Base-by-base conservation (phyloP, 2,888 invertebrate genomes). In the Hydraecia micacea region DNA sequence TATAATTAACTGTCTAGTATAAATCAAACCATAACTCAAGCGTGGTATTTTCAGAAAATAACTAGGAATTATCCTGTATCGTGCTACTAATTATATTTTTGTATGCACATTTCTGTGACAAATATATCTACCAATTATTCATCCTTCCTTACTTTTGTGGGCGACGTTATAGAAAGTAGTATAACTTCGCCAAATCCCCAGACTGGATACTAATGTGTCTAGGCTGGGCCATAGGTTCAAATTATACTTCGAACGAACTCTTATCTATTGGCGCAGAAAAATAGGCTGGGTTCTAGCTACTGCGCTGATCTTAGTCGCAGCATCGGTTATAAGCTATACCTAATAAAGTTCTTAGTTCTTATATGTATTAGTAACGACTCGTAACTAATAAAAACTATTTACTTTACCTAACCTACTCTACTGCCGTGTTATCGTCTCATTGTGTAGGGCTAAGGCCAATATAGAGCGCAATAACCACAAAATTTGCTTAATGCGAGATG, bases 231-330 rank as follows among this genome's bases (percentile, higher is more conserved):
- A 36, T 32, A 28, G n/a, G 58, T 5, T 28, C 46, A 42, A 65
- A 81, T 9, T 21, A 39, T 18, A 58, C 18, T 58, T 58, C 15
- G 25, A 36, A 42, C 13, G 1, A 65, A 62, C 8, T 28, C 21
- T 55, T 42, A 70, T 36, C 36, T 71, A 2, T 82, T 72, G 52
- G 18, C 62, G 77, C 71, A 81, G 58, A 60, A 79, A 84, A 79
- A 79, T 36, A 52, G 63, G 28, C 42, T 74, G 21, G 84, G 63
- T 52, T 42, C 21, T 28, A 63, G 8, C 13, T 15, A 55, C 55
- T 78, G 69, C 60, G 46, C 36, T 75, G 49, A 67, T 63, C 28
- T 36, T 63, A 25, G 21, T 21, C 1, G n/a, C 21, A 8, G 36
- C 36, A 18, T 28, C 32, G 21, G n/a, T 18, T 8, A 0, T 32